phyloP scores from a whole-genome alignment of 2,113 vertebrate species.

The Alosa alosa region DNA sequence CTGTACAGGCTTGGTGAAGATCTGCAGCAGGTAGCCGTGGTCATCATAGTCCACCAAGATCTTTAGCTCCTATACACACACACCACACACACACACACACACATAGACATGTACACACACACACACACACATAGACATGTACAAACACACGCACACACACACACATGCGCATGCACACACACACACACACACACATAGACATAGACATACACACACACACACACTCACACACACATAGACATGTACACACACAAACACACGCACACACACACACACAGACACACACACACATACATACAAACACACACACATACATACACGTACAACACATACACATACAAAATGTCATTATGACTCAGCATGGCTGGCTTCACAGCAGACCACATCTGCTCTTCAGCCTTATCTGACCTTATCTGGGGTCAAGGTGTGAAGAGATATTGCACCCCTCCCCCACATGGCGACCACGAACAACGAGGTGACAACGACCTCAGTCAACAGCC shows the following conservation, averaged over 20 bases:
- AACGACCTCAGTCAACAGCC: no score
- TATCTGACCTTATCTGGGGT: not conserved
- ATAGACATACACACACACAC: not conserved
- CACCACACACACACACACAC: not conserved
- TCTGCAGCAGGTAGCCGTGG: conserved; percentile 93
- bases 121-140: not conserved
- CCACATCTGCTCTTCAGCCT: not conserved
- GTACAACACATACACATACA: no score
- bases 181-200: not conserved
- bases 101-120: not conserved
- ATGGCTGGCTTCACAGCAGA: not conserved
- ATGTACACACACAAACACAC: no score
- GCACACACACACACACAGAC: not conserved
- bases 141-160: not conserved
- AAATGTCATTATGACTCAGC: no score
- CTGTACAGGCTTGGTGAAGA: conserved; percentile 95
- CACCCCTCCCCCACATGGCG: no score
- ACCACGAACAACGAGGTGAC: no score
- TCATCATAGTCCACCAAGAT: conserved; percentile 94
- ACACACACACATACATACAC: not conserved
- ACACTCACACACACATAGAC: not conserved
- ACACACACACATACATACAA: not conserved
- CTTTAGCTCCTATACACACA: conserved; percentile 82
- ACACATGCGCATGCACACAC: not conserved
- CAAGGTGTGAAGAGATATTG: no score